Base-by-base conservation (phyloP, 1,140 invertebrate species). In the Lordiphosa stackelbergi region DNA sequence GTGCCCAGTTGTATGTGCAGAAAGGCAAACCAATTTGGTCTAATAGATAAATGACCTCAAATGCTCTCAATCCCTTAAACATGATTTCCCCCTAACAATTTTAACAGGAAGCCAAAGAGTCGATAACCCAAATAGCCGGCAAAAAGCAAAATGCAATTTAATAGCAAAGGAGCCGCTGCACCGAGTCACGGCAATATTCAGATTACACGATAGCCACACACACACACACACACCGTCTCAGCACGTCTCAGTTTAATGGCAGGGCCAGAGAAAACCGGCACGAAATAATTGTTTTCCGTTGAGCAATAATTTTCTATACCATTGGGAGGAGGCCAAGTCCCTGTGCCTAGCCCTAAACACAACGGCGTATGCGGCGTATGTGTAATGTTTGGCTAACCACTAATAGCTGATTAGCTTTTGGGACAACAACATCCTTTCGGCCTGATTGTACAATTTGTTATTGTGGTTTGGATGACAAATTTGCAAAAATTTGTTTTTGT, bases 261-360 rank as follows among this genome's bases (percentile, higher is more conserved):
- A 52, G 60, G 22, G 45, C 52, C 56, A 34, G 16, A 9, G 24
- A 16, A 12, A 72, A 71, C 47, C 52, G 62, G 70, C 74, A 57
- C 70, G 55, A 81, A 78, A 78, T 78, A 78, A 78, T 78, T 78
- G 75, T 78, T 78, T 78, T 74, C 74, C 75, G 74, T 78, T 78
- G 70, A 74, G 74, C 75, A 78, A 78, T 78, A 79, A 78, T 78
- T 78, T 78, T 78, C 75, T 70, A 81, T 81, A 81, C 60, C 73
- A 37, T 40, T 28, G 19, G 7, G n/a, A n/a, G 7, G 16, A n/a
- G 7, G 16, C 9, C 13, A 6, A 6, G 19, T 1, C 1, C 5
- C 3, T 45, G 52, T 37, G 46, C 40, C 47, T 47, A 55, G 35
- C 22, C 46, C 51, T 35, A 42, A 62, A 54, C 37, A 35, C 34